These are phyloP conservation scores for Drosophila melanica DNA, from an alignment of 1,140 invertebrate species.

Conservation along the genomic window DNA sequence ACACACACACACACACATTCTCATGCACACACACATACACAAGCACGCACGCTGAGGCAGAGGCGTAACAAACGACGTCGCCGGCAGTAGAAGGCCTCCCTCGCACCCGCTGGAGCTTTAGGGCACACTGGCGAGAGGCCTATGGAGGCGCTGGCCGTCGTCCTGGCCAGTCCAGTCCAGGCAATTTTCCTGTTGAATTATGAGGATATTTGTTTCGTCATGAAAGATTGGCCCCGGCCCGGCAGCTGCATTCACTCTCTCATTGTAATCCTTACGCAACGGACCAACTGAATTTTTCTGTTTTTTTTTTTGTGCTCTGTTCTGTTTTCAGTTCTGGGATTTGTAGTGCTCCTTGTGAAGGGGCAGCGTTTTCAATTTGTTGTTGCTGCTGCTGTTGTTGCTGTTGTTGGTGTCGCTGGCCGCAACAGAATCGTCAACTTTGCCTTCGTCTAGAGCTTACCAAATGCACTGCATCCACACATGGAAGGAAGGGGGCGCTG, in stretches of 20 bases:
- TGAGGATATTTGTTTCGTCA: slow-evolving; percentile 82
- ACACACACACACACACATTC: slow-evolving; percentile 16
- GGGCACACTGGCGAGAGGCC: slow-evolving; percentile 45
- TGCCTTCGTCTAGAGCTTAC: slow-evolving; percentile 79
- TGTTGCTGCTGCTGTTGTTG: neutral
- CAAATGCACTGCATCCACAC: slow-evolving; percentile 58
- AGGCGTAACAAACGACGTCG: slow-evolving; percentile 70
- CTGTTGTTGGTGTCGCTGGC: slow-evolving; percentile 31
- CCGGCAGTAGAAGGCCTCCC: slow-evolving; percentile 5
- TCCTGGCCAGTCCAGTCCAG: slow-evolving; percentile 38
- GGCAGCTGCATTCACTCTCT: slow-evolving; percentile 31
- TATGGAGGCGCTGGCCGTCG: slow-evolving; percentile 28
- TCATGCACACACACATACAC: slow-evolving; percentile 15
- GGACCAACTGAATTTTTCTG: slow-evolving; percentile 47
- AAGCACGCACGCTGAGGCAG: neutral
- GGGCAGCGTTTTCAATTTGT: slow-evolving; percentile 6
- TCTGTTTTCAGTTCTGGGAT: slow-evolving; percentile 7
- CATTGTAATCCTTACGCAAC: slow-evolving; percentile 69
- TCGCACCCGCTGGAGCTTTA: neutral
- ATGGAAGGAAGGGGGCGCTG: slow-evolving; percentile 28
- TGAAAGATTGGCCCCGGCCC: slow-evolving; percentile 75
- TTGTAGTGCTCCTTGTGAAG: slow-evolving; percentile 20
- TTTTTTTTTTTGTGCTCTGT: slow-evolving; percentile 41
- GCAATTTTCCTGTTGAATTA: slow-evolving; percentile 83
- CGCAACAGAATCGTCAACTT: slow-evolving; percentile 75